phyloP scores from a whole-genome alignment of 2,113 vertebrate genomes.

The Clarias batrachus region DNA sequence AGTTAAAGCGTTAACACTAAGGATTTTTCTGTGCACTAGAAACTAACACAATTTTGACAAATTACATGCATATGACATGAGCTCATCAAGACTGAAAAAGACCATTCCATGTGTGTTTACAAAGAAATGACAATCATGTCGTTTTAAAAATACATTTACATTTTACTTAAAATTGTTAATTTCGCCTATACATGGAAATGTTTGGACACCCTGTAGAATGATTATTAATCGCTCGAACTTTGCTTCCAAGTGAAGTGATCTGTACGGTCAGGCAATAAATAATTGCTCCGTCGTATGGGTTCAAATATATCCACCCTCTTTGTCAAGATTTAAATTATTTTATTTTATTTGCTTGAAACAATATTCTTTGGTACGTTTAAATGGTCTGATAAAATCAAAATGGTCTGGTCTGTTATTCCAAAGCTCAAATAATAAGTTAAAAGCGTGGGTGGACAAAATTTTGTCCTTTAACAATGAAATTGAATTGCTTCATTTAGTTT shows the following conservation, averaged over 20 bases:
- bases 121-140: too few relatives aligned
- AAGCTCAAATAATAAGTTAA: background rate
- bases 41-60: background rate
- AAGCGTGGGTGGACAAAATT: background rate
- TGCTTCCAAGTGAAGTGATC: background rate
- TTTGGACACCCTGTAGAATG: too few relatives aligned
- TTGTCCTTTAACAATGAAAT: background rate
- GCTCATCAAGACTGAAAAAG: too few relatives aligned
- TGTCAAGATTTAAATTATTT: background rate
- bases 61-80: too few relatives aligned
- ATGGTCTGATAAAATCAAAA: background rate
- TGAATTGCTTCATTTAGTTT: background rate
- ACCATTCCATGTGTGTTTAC: too few relatives aligned
- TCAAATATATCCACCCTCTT: background rate
- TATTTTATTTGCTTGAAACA: background rate
- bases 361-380: background rate
- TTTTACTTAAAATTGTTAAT: too few relatives aligned
- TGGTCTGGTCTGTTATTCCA: too few relatives aligned
- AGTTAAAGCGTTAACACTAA: background rate
- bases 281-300: background rate
- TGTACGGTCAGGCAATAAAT: background rate
- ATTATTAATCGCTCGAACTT: background rate
- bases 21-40: background rate
- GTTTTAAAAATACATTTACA: too few relatives aligned
- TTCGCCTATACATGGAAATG: too few relatives aligned